Percentiles rank a stretch among this genome's conserved stretches.
phyloP scores from a whole-genome alignment of 2,113 vertebrate genomes.

The Malurus cyaneus region DNA sequence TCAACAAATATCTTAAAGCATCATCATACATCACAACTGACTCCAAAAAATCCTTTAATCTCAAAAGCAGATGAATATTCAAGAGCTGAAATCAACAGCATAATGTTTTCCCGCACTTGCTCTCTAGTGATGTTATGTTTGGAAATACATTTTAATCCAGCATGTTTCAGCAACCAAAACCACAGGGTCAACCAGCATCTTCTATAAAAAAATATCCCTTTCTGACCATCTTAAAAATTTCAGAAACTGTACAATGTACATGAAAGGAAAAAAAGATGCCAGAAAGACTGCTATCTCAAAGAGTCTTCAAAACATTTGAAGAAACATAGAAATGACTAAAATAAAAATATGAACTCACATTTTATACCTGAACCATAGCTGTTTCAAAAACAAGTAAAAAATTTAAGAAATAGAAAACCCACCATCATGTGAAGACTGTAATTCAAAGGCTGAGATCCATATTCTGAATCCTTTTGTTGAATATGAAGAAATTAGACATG shows the following conservation, averaged over 20 bases:
- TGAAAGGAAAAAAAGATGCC: not conserved
- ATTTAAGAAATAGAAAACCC: not conserved
- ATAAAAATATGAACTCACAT: not conserved
- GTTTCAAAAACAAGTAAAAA: not conserved
- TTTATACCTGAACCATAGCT: not conserved
- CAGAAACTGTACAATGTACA: not conserved
- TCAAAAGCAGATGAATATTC: not conserved
- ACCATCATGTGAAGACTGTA: not conserved
- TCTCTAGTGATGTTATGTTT: not conserved
- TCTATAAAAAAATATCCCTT: not conserved
- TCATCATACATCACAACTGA: not conserved
- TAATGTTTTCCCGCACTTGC: not conserved
- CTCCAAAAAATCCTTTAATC: not conserved
- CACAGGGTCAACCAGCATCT: not conserved
- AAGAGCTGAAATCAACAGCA: not conserved
- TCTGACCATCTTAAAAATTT: not conserved
- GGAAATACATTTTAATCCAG: not conserved
- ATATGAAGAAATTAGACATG: not conserved
- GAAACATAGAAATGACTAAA: not conserved
- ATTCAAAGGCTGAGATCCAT: not conserved
- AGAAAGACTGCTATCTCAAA: not conserved
- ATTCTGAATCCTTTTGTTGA: not conserved
- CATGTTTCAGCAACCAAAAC: not conserved
- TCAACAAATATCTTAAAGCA: not conserved
- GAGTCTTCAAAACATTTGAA: not conserved